Evolutionary conservation across 2,888 invertebrate genomes (phyloP).

Genomic region (Agrotis clavis): DNA sequence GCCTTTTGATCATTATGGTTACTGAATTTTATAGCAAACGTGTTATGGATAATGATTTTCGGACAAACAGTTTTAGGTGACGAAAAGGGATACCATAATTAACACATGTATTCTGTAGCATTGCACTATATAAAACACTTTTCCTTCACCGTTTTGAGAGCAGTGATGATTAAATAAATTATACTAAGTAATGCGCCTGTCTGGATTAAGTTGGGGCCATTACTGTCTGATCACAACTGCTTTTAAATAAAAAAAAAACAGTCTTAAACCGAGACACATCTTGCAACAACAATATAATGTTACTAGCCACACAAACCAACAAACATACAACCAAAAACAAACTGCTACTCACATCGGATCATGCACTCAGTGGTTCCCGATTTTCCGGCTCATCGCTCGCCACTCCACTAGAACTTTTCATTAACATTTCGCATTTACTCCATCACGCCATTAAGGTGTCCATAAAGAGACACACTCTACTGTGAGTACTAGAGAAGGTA

Average conservation of each 20-base stretch:
- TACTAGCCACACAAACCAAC: neutral
- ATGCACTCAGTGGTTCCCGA: slow-evolving; percentile 56
- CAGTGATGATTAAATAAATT: too few relatives aligned
- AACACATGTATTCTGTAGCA: neutral
- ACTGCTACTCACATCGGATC: slow-evolving; percentile 15
- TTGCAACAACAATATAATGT: neutral
- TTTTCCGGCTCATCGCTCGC: slow-evolving; percentile 65
- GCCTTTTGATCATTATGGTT: too few relatives aligned
- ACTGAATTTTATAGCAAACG: too few relatives aligned
- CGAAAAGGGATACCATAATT: too few relatives aligned
- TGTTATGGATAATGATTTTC: too few relatives aligned
- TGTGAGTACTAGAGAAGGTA: slow-evolving; percentile 71
- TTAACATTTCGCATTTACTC: slow-evolving; percentile 74
- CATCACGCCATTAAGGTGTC: slow-evolving; percentile 74
- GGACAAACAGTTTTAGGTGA: too few relatives aligned
- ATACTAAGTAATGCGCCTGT: too few relatives aligned
- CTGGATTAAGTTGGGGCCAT: too few relatives aligned
- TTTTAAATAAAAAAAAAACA: too few relatives aligned
- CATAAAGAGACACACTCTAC: slow-evolving; percentile 76
- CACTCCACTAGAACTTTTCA: slow-evolving; percentile 75
- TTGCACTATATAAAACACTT: too few relatives aligned
- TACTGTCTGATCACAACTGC: too few relatives aligned
- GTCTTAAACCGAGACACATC: neutral
- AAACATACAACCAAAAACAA: slow-evolving; percentile 35
- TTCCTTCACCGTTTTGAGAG: too few relatives aligned